phyloP scores from a whole-genome alignment of 2,113 vertebrate species.

The Hucho hucho region DNA sequence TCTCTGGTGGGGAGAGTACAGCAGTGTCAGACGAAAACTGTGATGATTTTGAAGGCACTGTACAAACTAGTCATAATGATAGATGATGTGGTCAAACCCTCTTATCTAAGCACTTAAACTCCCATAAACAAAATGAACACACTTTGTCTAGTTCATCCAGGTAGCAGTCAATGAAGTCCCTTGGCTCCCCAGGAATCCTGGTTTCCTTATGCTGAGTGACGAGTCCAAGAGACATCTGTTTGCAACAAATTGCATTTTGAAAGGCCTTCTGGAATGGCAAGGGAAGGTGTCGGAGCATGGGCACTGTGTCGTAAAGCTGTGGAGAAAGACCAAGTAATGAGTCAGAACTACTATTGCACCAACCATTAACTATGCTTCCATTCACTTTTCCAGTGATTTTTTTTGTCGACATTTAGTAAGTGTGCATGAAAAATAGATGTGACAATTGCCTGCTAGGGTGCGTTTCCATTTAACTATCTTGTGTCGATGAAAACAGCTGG shows the following conservation, averaged over 20 bases:
- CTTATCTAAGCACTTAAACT: neutral
- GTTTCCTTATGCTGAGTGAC: constrained; percentile 38
- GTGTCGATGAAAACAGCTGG: no score
- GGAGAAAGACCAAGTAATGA: neutral
- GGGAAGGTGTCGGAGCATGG: constrained; percentile 34
- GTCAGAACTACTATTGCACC: no score
- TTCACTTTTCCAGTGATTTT: no score
- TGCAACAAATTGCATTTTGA: neutral
- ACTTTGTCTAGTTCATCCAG: constrained; percentile 53
- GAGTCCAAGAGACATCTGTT: constrained; percentile 23
- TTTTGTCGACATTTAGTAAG: no score
- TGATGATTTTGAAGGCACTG: neutral
- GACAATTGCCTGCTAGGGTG: no score
- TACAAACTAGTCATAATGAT: neutral
- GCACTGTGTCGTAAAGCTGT: constrained; percentile 42
- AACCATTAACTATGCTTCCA: no score
- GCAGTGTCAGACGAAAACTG: neutral
- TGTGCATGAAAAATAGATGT: no score
- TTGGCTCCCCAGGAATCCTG: constrained; percentile 37
- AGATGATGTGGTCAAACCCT: neutral
- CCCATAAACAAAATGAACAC: neutral
- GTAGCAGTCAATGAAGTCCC: constrained; percentile 56
- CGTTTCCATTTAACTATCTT: no score
- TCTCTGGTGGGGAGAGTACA: constrained; percentile 17
- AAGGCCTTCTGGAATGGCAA: constrained; percentile 49